Base-by-base conservation (phyloP, 2,113 vertebrate genomes). In the Chloroceryle aenea region DNA sequence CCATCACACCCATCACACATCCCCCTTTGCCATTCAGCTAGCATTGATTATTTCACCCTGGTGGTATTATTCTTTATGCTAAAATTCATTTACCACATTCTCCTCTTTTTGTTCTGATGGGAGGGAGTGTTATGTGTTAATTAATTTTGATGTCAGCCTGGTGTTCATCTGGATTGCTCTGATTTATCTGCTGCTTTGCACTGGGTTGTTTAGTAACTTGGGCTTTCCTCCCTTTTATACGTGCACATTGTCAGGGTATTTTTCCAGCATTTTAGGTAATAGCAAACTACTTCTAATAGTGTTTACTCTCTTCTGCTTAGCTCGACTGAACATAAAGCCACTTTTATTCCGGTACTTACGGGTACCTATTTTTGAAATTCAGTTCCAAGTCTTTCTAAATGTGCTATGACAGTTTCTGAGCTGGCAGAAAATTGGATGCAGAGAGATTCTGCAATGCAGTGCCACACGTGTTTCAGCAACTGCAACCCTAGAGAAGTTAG, bases 361-460 rank as follows among this genome's bases (percentile, higher is more conserved):
- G 56, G 38, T 64, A 55, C 85, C 92, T 93, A 68, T 87, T 86
- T 88, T 61, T 77, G 90, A 93, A 75, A 74, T 88, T 86, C 47
- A 72, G 58, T 97, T 90, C 90, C 90, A 29, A 86, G 71, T 63
- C 63, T 88, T 89, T 27, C 64, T 84, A 95, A 96, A 94, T 95
- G 90, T 78, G 79, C 87, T 91, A 25, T 96, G 94, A 94, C 93
- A 96, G 87, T 66, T 93, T 77, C 55, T 95, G 93, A 95, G 92
- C 90, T 83, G 93, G 90, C 92, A 96, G 95, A 96, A 96, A 96
- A 96, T 94, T 80, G 96, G 90, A 90, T 96, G 95, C 85, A 93
- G 82, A 84, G 45, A 89, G 93, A 71, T 95, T 93, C 89, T 96
- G 93, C 94, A 94, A 9, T 88, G 82, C 91, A 62, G 85, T 63